Percentiles rank a stretch among this genome's conserved stretches.
Conservation (phyloP, 2,888 invertebrate genomes). For the Mesoligia furuncula region DNA sequence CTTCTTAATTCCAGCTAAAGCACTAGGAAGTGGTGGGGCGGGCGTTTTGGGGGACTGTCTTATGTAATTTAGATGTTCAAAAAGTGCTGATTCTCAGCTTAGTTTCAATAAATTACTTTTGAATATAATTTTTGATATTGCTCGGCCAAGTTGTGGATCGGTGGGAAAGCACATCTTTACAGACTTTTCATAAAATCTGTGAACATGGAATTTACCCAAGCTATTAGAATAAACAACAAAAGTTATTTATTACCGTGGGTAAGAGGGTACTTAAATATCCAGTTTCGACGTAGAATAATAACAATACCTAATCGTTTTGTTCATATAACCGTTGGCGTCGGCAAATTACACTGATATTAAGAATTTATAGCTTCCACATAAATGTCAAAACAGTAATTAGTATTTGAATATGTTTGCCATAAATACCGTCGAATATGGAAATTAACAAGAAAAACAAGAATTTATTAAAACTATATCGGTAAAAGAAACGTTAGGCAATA, state of each 20-base stretch:
- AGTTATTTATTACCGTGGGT: neutral
- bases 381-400: constrained; percentile 33
- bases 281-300: neutral
- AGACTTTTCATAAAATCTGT: neutral
- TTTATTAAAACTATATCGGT: neutral
- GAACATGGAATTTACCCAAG: neutral
- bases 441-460: constrained; percentile 37
- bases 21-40: neutral
- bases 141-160: neutral
- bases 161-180: neutral
- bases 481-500: constrained; percentile 17
- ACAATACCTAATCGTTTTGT: neutral
- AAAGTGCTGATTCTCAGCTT: neutral
- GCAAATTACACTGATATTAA: neutral
- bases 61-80: neutral
- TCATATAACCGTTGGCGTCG: neutral
- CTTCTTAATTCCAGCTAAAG: neutral
- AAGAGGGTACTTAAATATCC: neutral
- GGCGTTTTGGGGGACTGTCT: neutral
- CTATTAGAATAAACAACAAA: neutral
- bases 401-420: constrained; percentile 9
- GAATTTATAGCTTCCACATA: constrained; percentile 30
- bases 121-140: neutral
- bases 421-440: constrained; percentile 27
- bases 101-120: neutral